Base-by-base conservation (phyloP, 1,140 invertebrate genomes). In the Gonioctena quinquepunctata region DNA sequence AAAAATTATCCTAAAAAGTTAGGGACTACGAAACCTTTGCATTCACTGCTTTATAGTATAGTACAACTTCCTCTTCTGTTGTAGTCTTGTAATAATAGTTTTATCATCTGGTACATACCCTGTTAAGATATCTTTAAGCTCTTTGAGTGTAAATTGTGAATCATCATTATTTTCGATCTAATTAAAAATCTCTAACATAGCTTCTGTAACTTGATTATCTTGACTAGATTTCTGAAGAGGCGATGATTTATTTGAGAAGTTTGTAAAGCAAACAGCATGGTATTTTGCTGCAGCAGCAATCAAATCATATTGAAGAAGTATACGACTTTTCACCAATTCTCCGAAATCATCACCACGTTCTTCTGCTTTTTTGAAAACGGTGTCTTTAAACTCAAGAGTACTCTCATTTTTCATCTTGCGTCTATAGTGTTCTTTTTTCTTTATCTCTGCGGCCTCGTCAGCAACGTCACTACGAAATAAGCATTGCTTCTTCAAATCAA, bases 151-250 rank as follows among this genome's bases (percentile, higher is more conserved):
- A 27, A 73, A 73, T 71, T 75, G 59, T 57, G 50, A 75, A 61
- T 73, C 76, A 57, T 74, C 75, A 76, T 80, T 76, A 78, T 80
- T 78, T 77, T 80, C 79, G 66, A 80, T 80, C 64, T 79, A 81
- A 75, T 49, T 27, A 74, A 78, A 80, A 74, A 80, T 80, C 62
- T 79, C 69, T 54, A 74, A 63, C 76, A 79, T 81, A 73, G 74
- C 79, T 60, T 76, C 23, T 73, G 72, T 74, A 66, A 77, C 71
- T 76, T 77, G 71, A 77, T 76, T 63, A 75, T 77, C 72, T 76
- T 74, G 71, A 63, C 72, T 65, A 68, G 71, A 67, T 26, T 68
- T 75, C 70, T 72, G 68, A 68, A 70, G 60, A 65, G 72, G 73
- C 50, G 72, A 62, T 79, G 71, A 5, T 28, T 11, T 11, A 7